phyloP scores from a whole-genome alignment of 2,888 invertebrate species.

The Morpho deidamia region DNA sequence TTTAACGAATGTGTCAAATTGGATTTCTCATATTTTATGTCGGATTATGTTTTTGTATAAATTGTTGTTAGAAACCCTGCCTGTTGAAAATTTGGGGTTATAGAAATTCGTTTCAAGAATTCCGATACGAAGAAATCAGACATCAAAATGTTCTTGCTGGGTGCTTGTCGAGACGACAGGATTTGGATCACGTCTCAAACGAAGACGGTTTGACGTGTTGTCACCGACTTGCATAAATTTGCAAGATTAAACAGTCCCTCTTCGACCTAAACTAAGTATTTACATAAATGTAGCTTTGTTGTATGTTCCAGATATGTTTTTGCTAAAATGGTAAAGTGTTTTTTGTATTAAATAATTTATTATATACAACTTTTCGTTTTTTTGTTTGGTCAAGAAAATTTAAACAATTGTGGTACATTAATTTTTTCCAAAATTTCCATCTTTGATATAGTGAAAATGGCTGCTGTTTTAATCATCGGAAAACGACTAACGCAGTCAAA shows the following conservation, averaged over 20 bases:
- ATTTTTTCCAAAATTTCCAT: too few species aligned
- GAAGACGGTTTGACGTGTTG: slow-evolving; percentile 73
- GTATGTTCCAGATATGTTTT: slow-evolving; percentile 4
- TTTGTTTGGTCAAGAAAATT: not conserved
- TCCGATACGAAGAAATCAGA: slow-evolving; percentile 42
- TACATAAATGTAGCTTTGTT: slow-evolving; percentile 51
- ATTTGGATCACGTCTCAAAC: slow-evolving; percentile 71
- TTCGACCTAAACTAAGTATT: slow-evolving; percentile 38
- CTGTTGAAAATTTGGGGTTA: too few species aligned
- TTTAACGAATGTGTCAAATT: too few species aligned
- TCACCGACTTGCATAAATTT: slow-evolving; percentile 75
- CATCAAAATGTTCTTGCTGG: slow-evolving; percentile 60
- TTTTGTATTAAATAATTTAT: not conserved
- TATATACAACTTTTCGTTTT: not conserved
- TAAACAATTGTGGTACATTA: too few species aligned
- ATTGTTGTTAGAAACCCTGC: too few species aligned
- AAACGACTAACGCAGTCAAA: too few species aligned
- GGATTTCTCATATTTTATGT: too few species aligned
- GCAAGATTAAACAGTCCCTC: slow-evolving; percentile 66
- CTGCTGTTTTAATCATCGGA: too few species aligned
- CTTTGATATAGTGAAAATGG: too few species aligned
- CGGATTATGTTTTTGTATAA: too few species aligned
- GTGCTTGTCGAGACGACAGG: slow-evolving; percentile 64
- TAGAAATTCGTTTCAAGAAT: too few species aligned
- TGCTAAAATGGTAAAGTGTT: not conserved